Conservation (phyloP, 2,797 vertebrate genomes). For the Danio tinwini region DNA sequence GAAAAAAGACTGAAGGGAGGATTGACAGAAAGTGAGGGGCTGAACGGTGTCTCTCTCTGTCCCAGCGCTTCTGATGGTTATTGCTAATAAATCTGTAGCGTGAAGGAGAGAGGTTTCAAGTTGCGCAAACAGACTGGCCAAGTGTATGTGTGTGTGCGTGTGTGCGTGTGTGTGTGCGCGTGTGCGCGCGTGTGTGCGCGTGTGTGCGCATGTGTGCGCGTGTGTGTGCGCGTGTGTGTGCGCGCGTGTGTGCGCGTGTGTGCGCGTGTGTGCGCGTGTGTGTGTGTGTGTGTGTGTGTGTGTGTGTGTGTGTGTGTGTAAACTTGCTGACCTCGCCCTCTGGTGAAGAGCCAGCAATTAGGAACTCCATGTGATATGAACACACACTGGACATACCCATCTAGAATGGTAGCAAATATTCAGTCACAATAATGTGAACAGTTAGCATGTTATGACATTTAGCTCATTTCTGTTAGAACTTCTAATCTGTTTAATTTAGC, state of each 20-base stretch:
- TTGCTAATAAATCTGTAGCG: constrained; percentile 42
- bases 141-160: constrained; percentile 70
- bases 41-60: neutral
- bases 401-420: too few species aligned
- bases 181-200: too few species aligned
- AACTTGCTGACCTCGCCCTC: constrained; percentile 68
- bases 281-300: too few species aligned
- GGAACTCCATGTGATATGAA: constrained; percentile 61
- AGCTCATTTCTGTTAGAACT: too few species aligned
- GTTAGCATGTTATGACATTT: too few species aligned
- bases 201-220: too few species aligned
- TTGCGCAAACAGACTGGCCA: constrained; percentile 71
- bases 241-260: constrained; percentile 69
- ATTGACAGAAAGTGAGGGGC: constrained; percentile 1
- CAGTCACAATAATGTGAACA: too few species aligned
- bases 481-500: too few species aligned
- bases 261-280: too few species aligned
- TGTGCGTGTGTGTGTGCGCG: constrained; percentile 5
- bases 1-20: constrained; percentile 14
- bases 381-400: constrained; percentile 3
- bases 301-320: constrained; percentile 75
- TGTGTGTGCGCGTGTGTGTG: too few species aligned
- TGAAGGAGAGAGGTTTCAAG: constrained; percentile 60
- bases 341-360: constrained; percentile 77
- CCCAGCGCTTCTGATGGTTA: constrained; percentile 15